Conservation (phyloP, 2,113 vertebrate genomes). For the Ardeotis arabs region DNA sequence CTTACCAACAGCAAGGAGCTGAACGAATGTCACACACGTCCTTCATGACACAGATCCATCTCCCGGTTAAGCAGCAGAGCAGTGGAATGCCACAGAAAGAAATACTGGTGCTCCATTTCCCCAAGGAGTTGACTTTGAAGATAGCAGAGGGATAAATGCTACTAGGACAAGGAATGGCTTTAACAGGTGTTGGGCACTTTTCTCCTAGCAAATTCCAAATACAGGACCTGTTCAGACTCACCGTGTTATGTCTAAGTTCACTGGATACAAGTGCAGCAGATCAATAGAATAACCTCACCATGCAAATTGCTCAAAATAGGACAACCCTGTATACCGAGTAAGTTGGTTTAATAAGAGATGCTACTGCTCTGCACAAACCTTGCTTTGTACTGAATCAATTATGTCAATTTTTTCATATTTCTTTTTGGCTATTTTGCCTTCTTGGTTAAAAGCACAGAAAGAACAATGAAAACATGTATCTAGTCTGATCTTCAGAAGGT, state of each 20-base stretch:
- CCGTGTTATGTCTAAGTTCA: neutral
- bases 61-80: neutral
- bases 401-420: neutral
- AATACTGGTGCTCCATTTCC: neutral
- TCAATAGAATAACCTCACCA: neutral
- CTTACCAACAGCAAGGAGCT: neutral
- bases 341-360: neutral
- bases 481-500: neutral
- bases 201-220: neutral
- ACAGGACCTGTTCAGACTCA: neutral
- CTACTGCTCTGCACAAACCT: neutral
- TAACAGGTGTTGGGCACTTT: neutral
- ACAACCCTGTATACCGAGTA: neutral
- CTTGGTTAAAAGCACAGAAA: neutral
- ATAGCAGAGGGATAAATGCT: rapidly evolving
- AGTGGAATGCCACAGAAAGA: neutral
- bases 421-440: neutral
- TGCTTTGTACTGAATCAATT: neutral
- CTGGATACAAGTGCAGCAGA: neutral
- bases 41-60: neutral
- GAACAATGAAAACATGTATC: neutral
- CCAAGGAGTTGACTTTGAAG: neutral
- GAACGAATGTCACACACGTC: rapidly evolving
- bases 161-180: neutral
- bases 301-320: neutral